A percentile compares a stretch with the other conserved stretches of the same genome.
These are phyloP conservation scores for Erpornis zantholeuca DNA, from an alignment of 2,113 vertebrate species.

Conservation along the genomic window DNA sequence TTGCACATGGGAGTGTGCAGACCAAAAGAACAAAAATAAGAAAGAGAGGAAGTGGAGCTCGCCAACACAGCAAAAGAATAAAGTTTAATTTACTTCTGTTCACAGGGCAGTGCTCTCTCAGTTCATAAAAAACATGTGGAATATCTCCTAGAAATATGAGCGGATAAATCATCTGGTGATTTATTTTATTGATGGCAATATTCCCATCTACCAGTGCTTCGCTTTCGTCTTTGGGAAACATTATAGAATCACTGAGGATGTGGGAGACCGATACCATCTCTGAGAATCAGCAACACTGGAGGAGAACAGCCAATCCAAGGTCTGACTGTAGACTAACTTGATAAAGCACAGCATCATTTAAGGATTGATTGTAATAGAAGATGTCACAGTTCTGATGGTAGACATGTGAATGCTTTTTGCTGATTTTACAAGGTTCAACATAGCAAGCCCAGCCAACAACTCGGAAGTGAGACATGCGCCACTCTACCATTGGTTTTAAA, in stretches of 20 bases:
- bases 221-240: background rate
- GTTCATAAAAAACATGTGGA: constrained; percentile 10
- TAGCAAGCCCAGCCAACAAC: background rate
- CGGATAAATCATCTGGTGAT: constrained; percentile 14
- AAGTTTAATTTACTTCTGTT: constrained; percentile 35
- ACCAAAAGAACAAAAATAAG: constrained; percentile 2
- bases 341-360: background rate
- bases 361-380: constrained; percentile 21
- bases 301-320: background rate
- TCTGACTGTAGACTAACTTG: constrained; percentile 27
- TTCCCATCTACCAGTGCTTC: constrained; percentile 26
- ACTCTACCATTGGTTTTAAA: constrained; percentile 32
- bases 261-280: constrained; percentile 3
- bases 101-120: background rate
- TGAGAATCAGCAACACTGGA: constrained; percentile 15
- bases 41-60: constrained; percentile 11
- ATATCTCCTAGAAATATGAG: constrained; percentile 41
- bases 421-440: constrained; percentile 49
- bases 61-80: background rate
- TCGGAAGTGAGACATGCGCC: background rate
- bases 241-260: background rate
- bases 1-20: background rate
- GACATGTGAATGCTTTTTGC: constrained; percentile 24
- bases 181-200: constrained; percentile 38
- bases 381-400: background rate